Base-by-base conservation (phyloP, 2,888 invertebrate genomes). In the Xanthorhoe spadicearia region DNA sequence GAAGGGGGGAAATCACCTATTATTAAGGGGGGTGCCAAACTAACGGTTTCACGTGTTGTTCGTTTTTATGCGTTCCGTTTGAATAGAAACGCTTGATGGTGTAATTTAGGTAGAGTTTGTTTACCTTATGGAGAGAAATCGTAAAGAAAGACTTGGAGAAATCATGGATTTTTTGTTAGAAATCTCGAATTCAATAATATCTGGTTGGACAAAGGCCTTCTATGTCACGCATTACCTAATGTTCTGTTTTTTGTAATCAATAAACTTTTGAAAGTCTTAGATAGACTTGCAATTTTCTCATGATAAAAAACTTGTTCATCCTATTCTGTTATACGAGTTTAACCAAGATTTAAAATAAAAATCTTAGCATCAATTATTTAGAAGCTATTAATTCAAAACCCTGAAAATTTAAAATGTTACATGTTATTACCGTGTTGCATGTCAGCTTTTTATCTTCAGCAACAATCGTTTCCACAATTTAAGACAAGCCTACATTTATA, bases 1-100 rank as follows among this genome's bases (percentile, higher is more conserved):
- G 77, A 43, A 78, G 72, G 86, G 85, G 87, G 87, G 83, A 71
- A 88, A 89, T 90, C 89, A 88, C 88, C 89, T 87, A 89, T 89
- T 90, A 92, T 90, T 90, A 89, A 85, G 82, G 87, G 89, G 90
- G 92, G 91, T 90, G 90, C 87, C 85, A 88, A 88, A 88, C 85
- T 89, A 90, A 92, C 88, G 88, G 84, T 83, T 87, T 83, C 84
- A 87, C 86, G 87, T 89, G 89, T 89, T 88, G 84, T 87, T 86
- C 85, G 83, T 89, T 90, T 90, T 91, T 92, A 89, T 89, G 87
- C 85, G 86, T 85, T 86, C 82, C 87, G 84, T 88, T 90, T 81
- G 83, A 86, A 84, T 83, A 80, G 82, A 80, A 80, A 78, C 77
- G 74, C 82, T 80, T 87, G 86, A 88, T 85, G 84, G 85, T 85